Evolutionary conservation across 2,888 invertebrate genomes (phyloP).

Genomic region (Drosophila infuscata): DNA sequence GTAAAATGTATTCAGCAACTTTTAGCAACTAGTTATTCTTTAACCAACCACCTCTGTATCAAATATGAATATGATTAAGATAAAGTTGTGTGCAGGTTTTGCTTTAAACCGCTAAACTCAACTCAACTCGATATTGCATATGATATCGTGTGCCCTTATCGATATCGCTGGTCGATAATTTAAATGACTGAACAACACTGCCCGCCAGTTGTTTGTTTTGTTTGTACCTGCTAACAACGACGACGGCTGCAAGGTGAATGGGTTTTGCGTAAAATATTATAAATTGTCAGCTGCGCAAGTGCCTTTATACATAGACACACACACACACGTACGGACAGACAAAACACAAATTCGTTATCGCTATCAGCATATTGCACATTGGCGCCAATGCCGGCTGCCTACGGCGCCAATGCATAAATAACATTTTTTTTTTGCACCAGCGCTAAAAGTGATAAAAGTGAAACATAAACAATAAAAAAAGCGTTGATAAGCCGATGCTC

Average conservation of each 20-base stretch:
- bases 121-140: not conserved
- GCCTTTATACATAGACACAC: slow-evolving; percentile 6
- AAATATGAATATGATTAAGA: not conserved
- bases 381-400: slow-evolving; percentile 30
- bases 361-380: slow-evolving; percentile 40
- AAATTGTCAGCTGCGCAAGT: slow-evolving; percentile 55
- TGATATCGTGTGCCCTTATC: slow-evolving; percentile 3
- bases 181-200: slow-evolving; percentile 40
- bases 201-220: slow-evolving; percentile 72
- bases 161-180: slow-evolving; percentile 15
- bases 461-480: slow-evolving; percentile 79
- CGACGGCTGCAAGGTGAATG: slow-evolving; percentile 70
- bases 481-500: slow-evolving; percentile 61
- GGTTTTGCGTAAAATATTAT: slow-evolving; percentile 40
- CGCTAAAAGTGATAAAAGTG: slow-evolving; percentile 65
- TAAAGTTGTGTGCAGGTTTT: not conserved
- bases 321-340: not conserved
- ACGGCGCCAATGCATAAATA: slow-evolving; percentile 37
- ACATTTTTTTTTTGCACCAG: slow-evolving; percentile 39
- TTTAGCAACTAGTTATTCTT: not conserved
- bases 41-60: not conserved
- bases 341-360: slow-evolving; percentile 40
- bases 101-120: not conserved
- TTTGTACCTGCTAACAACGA: slow-evolving; percentile 61
- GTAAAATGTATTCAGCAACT: not conserved